These are phyloP conservation scores for Ardeotis arabs DNA, from an alignment of 2,113 vertebrate genomes.

Conservation along the genomic window DNA sequence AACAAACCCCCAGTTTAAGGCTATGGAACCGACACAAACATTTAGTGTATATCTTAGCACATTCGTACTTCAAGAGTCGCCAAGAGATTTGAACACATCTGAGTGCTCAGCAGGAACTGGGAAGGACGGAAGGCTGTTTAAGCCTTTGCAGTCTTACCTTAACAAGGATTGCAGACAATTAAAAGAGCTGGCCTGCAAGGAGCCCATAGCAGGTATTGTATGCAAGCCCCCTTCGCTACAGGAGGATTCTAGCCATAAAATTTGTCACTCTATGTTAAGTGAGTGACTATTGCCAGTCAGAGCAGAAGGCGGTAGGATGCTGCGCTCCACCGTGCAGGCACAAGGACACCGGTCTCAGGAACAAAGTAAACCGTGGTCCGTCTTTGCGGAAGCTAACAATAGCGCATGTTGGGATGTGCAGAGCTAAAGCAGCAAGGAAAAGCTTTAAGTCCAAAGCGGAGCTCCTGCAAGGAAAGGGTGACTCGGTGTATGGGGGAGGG, in stretches of 20 bases:
- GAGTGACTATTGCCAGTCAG: background rate
- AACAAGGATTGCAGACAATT: background rate
- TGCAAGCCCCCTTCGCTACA: background rate
- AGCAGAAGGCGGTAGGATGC: background rate
- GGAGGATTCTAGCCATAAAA: background rate
- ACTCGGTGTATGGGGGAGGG: background rate
- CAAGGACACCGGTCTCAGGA: background rate
- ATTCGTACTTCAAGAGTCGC: background rate
- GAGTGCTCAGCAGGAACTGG: background rate
- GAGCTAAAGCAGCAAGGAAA: background rate
- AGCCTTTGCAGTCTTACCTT: background rate
- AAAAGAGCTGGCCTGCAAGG: background rate
- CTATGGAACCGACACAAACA: background rate
- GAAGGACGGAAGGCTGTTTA: background rate
- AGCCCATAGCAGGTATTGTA: background rate
- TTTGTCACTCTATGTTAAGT: fast-evolving
- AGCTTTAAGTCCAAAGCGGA: background rate
- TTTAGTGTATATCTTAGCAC: background rate
- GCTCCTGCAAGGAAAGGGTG: background rate
- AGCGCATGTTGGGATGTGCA: background rate
- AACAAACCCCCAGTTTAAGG: background rate
- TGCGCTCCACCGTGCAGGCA: background rate
- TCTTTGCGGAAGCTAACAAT: background rate
- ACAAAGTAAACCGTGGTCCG: fast-evolving
- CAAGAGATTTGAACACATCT: background rate